These are phyloP conservation scores for Ramphastos sulfuratus DNA, from an alignment of 2,113 vertebrate species.

Conservation along the genomic window DNA sequence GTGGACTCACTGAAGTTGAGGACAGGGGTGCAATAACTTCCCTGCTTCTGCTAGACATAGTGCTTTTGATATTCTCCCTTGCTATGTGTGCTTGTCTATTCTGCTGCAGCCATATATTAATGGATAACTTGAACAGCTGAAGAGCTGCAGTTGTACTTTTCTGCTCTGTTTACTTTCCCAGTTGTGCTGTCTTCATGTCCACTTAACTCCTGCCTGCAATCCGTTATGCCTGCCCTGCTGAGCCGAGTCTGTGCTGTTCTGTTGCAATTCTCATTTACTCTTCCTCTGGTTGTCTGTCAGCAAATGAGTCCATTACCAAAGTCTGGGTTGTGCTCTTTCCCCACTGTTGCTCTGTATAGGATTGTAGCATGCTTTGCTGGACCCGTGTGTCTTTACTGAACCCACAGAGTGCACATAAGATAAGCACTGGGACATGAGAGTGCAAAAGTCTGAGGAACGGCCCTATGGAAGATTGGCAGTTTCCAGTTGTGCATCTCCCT, in stretches of 20 bases:
- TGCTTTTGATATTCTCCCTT: background rate
- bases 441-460: background rate
- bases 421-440: background rate
- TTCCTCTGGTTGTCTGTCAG: background rate
- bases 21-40: too few relatives aligned
- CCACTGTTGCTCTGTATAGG: fast-evolving
- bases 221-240: background rate
- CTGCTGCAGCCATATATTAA: background rate
- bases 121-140: background rate
- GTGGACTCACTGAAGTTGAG: too few relatives aligned
- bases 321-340: background rate
- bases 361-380: background rate
- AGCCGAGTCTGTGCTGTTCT: background rate
- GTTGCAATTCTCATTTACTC: background rate
- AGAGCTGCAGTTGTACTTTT: background rate
- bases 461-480: background rate
- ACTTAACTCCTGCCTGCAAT: background rate
- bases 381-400: background rate
- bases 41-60: too few relatives aligned
- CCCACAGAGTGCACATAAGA: background rate
- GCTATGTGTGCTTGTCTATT: background rate
- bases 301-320: background rate
- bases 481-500: background rate
- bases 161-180: background rate
- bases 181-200: background rate